Base-by-base conservation (phyloP, 1,140 invertebrate species). In the Aricia agestis region DNA sequence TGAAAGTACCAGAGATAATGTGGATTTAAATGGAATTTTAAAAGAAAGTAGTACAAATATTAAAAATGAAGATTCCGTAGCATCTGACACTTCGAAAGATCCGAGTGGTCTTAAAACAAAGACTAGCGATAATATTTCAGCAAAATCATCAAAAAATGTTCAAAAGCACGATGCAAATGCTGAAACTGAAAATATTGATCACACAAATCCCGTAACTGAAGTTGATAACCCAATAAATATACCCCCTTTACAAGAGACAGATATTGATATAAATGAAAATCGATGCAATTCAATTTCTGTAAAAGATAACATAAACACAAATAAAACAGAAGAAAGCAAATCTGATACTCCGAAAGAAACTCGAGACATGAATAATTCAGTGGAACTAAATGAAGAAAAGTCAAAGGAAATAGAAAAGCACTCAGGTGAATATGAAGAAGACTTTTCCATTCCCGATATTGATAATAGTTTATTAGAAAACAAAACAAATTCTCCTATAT, bases 381-480 rank as follows among this genome's bases (percentile, higher is more conserved):
- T 76, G 15, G 80, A 82, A 69, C 71, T 77, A 15, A 66, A 74
- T 45, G 19, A 76, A 10, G 71, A 74, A 9, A 74, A 76, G 13
- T 72, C 63, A 0, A 75, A 75, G 18, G 80, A 80, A 1, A 57
- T 41, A 7, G 81, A 78, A 1, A 82, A 77, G 59, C 72, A 59
- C 3, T 17, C n/a, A 42, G 79, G 74, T 7, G 84, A 85, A 11
- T 87, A 88, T 72, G 72, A 72, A 0, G 83, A 88, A 25, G 86
- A 90, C 52, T 86, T 87, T 52, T 87, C 82, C 1, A 80, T 79
- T 0, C 84, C 89, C 41, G 84, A 83, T 0, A 85, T 88, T 59
- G 84, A 85, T 19, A 83, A 84, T 68, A 84, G 82, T 18, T 70
- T 72, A 6, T 86, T 83, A 0, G 84, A 86, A 4, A 74, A 73